phyloP scores from a whole-genome alignment of 2,113 vertebrate species.

The Macroglossus sobrinus region DNA sequence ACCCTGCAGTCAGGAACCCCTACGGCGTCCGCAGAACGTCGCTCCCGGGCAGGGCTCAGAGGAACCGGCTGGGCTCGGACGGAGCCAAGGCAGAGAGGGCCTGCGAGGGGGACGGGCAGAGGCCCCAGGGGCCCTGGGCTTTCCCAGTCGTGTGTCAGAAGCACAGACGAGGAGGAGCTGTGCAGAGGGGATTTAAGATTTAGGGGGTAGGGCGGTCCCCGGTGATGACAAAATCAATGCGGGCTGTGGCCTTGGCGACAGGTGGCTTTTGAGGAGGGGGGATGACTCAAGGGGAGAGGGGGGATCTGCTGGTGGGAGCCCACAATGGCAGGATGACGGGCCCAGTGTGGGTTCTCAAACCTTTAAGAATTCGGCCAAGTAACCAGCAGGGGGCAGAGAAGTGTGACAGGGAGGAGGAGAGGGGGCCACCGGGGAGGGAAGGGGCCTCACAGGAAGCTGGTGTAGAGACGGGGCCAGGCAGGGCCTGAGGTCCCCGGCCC shows the following conservation, averaged over 20 bases:
- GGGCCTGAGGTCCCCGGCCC: neutral
- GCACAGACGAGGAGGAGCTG: neutral
- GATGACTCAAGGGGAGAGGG: neutral
- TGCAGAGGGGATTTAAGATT: neutral
- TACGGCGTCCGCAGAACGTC: neutral
- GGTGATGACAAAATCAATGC: neutral
- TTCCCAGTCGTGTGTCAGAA: neutral
- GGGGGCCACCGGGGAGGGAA: fast-evolving
- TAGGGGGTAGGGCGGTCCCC: neutral
- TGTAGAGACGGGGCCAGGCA: fast-evolving
- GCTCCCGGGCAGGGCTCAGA: neutral
- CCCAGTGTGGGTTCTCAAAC: neutral
- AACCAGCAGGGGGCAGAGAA: neutral
- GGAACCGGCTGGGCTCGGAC: neutral
- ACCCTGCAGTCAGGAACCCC: neutral
- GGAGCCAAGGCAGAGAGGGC: too few species aligned
- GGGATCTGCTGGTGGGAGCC: too few species aligned
- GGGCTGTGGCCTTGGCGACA: neutral
- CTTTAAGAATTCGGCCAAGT: neutral
- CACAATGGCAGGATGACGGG: neutral
- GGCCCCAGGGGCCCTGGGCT: neutral
- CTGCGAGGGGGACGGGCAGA: neutral
- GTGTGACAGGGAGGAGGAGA: neutral
- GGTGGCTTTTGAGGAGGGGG: fast-evolving
- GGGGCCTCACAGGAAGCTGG: fast-evolving